These are phyloP conservation scores for Zaprionus taronus DNA, from an alignment of 1,140 invertebrate genomes.

Conservation along the genomic window DNA sequence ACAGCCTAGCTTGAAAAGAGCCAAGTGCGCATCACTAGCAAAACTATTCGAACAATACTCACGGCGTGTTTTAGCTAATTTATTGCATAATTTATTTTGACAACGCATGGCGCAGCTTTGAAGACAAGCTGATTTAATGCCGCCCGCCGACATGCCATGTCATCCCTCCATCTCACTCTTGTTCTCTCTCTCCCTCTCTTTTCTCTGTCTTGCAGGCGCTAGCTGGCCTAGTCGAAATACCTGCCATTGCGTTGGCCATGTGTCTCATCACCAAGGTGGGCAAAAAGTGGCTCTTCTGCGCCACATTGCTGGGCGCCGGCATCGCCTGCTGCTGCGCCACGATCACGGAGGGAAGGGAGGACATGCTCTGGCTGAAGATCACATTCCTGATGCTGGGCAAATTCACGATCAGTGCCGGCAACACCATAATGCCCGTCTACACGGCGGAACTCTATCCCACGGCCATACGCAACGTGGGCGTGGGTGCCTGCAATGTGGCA, in stretches of 20 bases:
- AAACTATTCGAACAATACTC: slow-evolving; percentile 36
- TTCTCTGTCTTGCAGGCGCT: slow-evolving; percentile 83
- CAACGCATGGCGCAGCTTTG: slow-evolving; percentile 67
- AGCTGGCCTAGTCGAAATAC: slow-evolving; percentile 89
- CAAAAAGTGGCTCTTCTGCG: slow-evolving; percentile 88
- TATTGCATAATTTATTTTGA: slow-evolving; percentile 79
- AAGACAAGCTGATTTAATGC: slow-evolving; percentile 70
- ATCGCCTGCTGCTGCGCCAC: slow-evolving; percentile 87
- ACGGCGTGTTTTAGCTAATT: slow-evolving; percentile 56
- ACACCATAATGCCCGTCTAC: slow-evolving; percentile 90
- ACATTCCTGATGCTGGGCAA: slow-evolving; percentile 88
- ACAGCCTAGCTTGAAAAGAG: neutral
- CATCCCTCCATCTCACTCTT: slow-evolving; percentile 14
- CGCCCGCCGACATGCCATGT: slow-evolving; percentile 55
- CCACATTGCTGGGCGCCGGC: slow-evolving; percentile 88
- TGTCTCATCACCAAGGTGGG: slow-evolving; percentile 89
- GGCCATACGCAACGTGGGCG: slow-evolving; percentile 89
- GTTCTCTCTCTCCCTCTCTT: neutral
- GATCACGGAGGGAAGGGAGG: slow-evolving; percentile 85
- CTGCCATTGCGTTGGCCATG: slow-evolving; percentile 89
- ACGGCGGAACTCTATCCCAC: slow-evolving; percentile 91
- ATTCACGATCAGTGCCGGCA: slow-evolving; percentile 89
- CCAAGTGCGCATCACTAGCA: slow-evolving; percentile 49
- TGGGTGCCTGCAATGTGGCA: slow-evolving; percentile 89
- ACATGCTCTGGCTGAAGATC: slow-evolving; percentile 87